These are phyloP conservation scores for Hucho hucho DNA, from an alignment of 2,113 vertebrate species.

Conservation along the genomic window DNA sequence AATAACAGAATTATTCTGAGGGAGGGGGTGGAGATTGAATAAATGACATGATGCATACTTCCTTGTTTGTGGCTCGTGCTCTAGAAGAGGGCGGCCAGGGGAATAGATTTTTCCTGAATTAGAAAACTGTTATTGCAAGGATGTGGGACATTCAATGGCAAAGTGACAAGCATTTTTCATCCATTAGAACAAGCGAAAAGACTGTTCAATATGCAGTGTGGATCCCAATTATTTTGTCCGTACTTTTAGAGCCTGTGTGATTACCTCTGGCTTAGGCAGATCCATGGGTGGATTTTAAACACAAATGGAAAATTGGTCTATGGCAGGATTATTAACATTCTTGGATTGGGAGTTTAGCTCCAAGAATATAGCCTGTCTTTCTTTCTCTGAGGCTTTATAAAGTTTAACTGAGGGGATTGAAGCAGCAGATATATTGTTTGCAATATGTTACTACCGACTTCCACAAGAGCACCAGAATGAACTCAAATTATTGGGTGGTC, in stretches of 20 bases:
- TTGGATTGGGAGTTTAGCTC: background rate
- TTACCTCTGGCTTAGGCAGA: constrained; percentile 19
- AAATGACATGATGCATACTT: constrained; percentile 27
- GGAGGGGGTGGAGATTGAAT: constrained; percentile 29
- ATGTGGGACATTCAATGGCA: constrained; percentile 34
- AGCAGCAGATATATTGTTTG: background rate
- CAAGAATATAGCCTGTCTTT: background rate
- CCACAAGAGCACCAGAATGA: background rate
- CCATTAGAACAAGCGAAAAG: constrained; percentile 35
- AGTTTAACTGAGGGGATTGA: background rate
- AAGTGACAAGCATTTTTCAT: constrained; percentile 37
- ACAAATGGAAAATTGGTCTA: background rate
- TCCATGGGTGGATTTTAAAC: constrained; percentile 7
- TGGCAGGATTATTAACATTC: background rate
- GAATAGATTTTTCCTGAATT: constrained; percentile 44
- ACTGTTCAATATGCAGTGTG: constrained; percentile 22
- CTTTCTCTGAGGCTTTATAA: background rate
- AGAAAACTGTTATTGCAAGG: constrained; percentile 45
- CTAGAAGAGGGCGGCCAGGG: constrained; percentile 14
- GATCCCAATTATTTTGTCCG: constrained; percentile 38
- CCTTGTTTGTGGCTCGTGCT: constrained; percentile 27
- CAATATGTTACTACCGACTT: background rate
- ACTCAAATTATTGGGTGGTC: background rate
- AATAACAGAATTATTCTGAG: constrained; percentile 34
- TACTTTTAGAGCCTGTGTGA: constrained; percentile 26